Percentiles rank a stretch among this genome's conserved stretches.
These are phyloP conservation scores for Danio choprae DNA, from an alignment of 2,797 vertebrate species.

Conservation along the genomic window DNA sequence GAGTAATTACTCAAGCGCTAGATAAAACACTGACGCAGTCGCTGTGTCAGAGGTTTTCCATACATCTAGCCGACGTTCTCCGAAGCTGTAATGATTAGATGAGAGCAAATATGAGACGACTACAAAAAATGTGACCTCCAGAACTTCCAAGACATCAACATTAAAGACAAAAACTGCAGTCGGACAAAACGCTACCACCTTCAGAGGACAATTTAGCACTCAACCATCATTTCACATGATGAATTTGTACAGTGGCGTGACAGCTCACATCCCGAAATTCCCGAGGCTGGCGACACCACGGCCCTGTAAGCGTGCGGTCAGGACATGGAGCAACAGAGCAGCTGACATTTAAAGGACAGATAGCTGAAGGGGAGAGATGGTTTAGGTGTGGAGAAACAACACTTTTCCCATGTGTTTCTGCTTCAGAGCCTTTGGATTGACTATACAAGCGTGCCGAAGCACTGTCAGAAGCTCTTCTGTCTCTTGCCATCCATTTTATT, in stretches of 20 bases:
- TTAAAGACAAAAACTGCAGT: conserved; percentile 4
- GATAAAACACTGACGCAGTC: conserved; percentile 25
- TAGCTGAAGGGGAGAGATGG: conserved; percentile 37
- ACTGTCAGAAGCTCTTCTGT: conserved; percentile 20
- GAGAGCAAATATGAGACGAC: conserved; percentile 26
- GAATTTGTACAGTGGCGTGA: conserved; percentile 8
- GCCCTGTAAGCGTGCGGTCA: background rate
- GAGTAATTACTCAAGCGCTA: conserved; percentile 34
- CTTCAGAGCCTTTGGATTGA: conserved; percentile 62
- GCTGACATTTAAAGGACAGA: conserved; percentile 53
- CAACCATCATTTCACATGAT: background rate
- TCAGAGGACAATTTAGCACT: background rate
- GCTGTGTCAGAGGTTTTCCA: conserved; percentile 24
- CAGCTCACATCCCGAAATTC: background rate
- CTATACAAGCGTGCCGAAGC: conserved; percentile 54
- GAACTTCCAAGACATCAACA: background rate
- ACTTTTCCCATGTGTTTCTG: conserved; percentile 68
- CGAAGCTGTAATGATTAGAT: conserved; percentile 35
- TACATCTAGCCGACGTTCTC: conserved; percentile 32
- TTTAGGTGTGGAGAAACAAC: conserved; percentile 72
- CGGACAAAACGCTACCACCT: background rate
- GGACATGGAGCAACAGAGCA: conserved; percentile 1
- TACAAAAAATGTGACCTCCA: conserved; percentile 27
- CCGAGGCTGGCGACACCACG: conserved; percentile 7
- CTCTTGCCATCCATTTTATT: background rate